Conservation (phyloP, 2,888 invertebrate species). For the Agrotis exclamationis region DNA sequence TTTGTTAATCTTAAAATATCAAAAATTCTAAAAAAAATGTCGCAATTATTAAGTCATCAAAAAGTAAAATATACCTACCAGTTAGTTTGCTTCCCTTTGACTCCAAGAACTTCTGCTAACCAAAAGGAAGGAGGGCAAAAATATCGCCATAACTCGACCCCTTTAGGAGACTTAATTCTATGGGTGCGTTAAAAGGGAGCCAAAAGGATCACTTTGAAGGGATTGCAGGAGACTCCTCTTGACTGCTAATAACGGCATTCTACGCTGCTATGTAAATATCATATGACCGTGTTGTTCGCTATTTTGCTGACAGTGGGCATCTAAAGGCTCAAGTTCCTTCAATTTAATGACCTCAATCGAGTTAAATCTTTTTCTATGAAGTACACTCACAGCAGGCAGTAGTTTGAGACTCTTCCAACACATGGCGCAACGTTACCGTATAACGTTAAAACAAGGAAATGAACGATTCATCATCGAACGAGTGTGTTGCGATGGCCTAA, state of each 20-base stretch:
- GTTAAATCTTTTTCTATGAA: too few relatives aligned
- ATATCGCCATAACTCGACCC: constrained; percentile 35
- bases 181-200: constrained; percentile 27
- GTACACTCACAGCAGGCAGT: too few relatives aligned
- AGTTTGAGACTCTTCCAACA: too few relatives aligned
- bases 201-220: constrained; percentile 29
- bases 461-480: too few relatives aligned
- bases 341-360: neutral
- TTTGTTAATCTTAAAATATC: too few relatives aligned
- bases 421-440: too few relatives aligned
- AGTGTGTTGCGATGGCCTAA: too few relatives aligned
- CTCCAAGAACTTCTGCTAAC: neutral
- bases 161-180: constrained; percentile 28
- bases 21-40: too few relatives aligned
- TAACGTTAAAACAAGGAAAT: too few relatives aligned
- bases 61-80: too few relatives aligned
- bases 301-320: neutral
- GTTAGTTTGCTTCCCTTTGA: constrained; percentile 15
- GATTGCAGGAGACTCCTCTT: constrained; percentile 16
- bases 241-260: constrained; percentile 20
- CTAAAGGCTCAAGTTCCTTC: neutral
- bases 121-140: constrained; percentile 13
- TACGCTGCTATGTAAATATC: constrained; percentile 25
- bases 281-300: neutral
- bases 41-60: too few relatives aligned